Base-by-base conservation (phyloP, 2,113 vertebrate species). In the Grammomys dolichurus region DNA sequence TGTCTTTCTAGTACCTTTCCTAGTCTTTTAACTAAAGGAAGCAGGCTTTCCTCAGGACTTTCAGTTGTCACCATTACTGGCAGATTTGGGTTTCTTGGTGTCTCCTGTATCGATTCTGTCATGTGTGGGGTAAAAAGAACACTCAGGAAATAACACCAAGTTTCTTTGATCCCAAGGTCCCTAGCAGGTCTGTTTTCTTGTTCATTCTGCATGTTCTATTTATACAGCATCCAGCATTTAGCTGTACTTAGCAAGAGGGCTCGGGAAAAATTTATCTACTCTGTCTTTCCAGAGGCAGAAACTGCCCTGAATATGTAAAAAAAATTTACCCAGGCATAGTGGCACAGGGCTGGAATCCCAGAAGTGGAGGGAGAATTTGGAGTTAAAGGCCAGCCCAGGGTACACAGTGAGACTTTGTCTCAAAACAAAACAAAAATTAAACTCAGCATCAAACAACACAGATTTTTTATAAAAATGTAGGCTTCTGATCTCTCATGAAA, bases 391-490 rank as follows among this genome's bases (percentile, higher is more conserved):
- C 80, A 60, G 5, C 2, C 5, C 36, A 58, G 54, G 36, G 3
- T 58, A 87, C 48, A 54, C 7, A 87, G 31, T 24, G 46, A 70
- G 85, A 87, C 65, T 51, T 54, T 87, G 31, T 87, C 19, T 54
- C 46, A 48, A 90, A 65, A 40, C 40, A 40, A 40, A 40, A 60
- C 54, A 31, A 91, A 70, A 80, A 43, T 69, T 72, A 95, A 95
- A 73, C 72, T 81, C 33, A 81, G 22, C 19, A 63, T 58, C 90
- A 89, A 84, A 88, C 92, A 54, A 36, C 63, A 90, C 6, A 78
- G 26, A 65, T 73, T 90, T 92, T 22, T 84, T 40, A 78, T 94
- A 60, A 77, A 90, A 54, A 87, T 76, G 33, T 70, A 87, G 80
- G 81, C 20, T 63, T 85, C 75, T 72, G 31, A 69, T 69, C 67